These are phyloP conservation scores for Anguilla obscura DNA, from an alignment of 2,797 vertebrate species.

Conservation along the genomic window DNA sequence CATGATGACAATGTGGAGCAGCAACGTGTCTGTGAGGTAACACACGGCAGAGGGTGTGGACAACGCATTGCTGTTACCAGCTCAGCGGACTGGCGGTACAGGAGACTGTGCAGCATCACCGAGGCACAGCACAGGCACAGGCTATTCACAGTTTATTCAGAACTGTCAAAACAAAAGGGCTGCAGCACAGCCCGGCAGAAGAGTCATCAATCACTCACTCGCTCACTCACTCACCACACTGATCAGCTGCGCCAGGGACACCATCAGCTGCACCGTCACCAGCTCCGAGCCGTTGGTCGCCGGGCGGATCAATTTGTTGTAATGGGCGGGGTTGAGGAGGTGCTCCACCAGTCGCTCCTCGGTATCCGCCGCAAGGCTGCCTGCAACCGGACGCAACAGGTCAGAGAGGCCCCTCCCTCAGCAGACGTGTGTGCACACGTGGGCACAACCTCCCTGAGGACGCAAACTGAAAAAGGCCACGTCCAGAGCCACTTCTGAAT, in stretches of 20 bases:
- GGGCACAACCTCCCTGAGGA: neutral
- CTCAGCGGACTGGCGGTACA: neutral
- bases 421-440: neutral
- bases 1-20: neutral
- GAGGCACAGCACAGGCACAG: neutral
- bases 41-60: neutral
- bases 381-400: slow-evolving; percentile 63
- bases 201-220: slow-evolving; percentile 53
- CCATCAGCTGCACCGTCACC: slow-evolving; percentile 95
- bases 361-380: slow-evolving; percentile 81
- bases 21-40: neutral
- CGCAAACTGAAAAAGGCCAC: neutral
- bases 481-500: neutral
- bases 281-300: slow-evolving; percentile 90
- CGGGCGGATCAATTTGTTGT: slow-evolving; percentile 96
- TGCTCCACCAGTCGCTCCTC: slow-evolving; percentile 92
- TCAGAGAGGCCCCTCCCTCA: neutral
- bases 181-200: slow-evolving; percentile 26
- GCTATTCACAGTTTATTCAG: too few species aligned
- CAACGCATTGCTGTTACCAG: neutral
- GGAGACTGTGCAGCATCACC: neutral
- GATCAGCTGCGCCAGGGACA: slow-evolving; percentile 93
- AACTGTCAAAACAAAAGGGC: neutral
- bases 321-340: slow-evolving; percentile 87
- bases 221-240: slow-evolving; percentile 86